phyloP scores from a whole-genome alignment of 30 jellyfish, hydroid and myxozoan genomes.

The Turritopsis rubra region DNA sequence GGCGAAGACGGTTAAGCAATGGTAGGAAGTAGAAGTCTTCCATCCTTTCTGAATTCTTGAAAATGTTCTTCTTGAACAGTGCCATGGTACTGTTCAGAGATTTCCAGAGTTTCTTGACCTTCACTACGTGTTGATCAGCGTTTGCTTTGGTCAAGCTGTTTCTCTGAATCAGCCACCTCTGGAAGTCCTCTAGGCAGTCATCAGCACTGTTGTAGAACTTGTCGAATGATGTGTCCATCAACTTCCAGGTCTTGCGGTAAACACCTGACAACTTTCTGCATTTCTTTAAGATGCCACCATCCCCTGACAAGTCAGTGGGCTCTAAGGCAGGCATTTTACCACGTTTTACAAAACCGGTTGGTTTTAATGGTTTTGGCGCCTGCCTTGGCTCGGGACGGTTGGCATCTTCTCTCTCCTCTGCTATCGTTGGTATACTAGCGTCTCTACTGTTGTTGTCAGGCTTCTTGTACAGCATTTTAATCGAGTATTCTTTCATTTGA shows the following conservation, averaged over 20 bases:
- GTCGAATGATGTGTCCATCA: not conserved
- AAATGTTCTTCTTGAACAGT: not conserved
- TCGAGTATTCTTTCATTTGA: not conserved
- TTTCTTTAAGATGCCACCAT: not conserved
- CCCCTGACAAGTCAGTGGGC: not conserved
- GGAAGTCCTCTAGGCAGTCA: not conserved
- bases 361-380: too few relatives aligned
- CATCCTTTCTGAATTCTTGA: too few relatives aligned
- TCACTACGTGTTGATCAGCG: not conserved
- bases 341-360: too few relatives aligned
- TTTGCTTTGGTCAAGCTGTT: not conserved
- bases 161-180: not conserved
- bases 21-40: too few relatives aligned
- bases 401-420: too few relatives aligned
- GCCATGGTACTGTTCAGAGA: not conserved
- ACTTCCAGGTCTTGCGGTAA: not conserved
- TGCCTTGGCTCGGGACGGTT: too few relatives aligned
- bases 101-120: not conserved
- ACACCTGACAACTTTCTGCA: not conserved
- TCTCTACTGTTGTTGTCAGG: too few relatives aligned
- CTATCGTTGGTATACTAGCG: too few relatives aligned
- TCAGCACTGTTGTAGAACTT: not conserved
- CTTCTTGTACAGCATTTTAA: not conserved
- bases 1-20: too few relatives aligned
- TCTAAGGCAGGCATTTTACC: not conserved